Evolutionary conservation across 2,113 vertebrate genomes (phyloP).

Genomic region (Physeter macrocephalus): DNA sequence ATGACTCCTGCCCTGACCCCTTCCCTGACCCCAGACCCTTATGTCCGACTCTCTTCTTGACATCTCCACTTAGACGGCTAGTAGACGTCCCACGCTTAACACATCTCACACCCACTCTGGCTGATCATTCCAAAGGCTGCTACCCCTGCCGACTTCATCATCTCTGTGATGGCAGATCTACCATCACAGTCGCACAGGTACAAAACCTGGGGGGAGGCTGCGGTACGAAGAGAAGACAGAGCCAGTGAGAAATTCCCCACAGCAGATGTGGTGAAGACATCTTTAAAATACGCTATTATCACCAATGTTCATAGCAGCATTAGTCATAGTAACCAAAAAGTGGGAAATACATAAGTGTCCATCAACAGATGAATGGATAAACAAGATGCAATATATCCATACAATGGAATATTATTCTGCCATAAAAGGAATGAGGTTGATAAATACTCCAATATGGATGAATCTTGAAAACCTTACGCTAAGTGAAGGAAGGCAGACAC

Average conservation of each 20-base stretch:
- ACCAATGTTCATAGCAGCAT: not conserved
- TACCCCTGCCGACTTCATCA: not conserved
- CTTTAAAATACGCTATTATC: not conserved
- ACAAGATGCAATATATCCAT: not conserved
- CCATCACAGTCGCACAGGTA: too few relatives aligned
- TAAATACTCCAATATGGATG: too few relatives aligned
- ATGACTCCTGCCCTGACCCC: not conserved
- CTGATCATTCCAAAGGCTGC: fast-evolving
- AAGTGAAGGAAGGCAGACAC: not conserved
- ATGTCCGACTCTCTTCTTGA: not conserved
- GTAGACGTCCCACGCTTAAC: not conserved
- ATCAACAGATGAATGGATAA: not conserved
- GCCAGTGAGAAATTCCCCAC: not conserved
- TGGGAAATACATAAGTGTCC: too few relatives aligned
- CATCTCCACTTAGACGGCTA: not conserved
- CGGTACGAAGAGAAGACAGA: not conserved
- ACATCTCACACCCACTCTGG: not conserved
- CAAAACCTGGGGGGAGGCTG: not conserved
- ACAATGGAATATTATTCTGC: not conserved
- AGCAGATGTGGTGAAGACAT: not conserved
- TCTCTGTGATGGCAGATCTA: not conserved
- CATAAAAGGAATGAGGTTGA: not conserved
- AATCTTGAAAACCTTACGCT: not conserved
- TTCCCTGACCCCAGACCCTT: not conserved
- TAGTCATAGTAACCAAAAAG: not conserved